Evolutionary conservation across 2,113 vertebrate genomes (phyloP).

Genomic region (Aspidoscelis tigris): DNA sequence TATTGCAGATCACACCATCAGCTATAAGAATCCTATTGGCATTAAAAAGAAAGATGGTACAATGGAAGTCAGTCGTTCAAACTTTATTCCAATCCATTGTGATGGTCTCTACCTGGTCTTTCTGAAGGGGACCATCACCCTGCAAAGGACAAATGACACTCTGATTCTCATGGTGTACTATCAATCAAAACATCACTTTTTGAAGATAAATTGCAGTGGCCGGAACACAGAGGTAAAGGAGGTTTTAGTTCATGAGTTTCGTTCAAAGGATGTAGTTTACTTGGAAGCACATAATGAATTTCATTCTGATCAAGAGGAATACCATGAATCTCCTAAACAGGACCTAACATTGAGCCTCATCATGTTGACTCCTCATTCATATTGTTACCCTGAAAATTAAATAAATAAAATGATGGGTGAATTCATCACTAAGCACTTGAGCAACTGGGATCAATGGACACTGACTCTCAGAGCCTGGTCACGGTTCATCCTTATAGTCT

Average conservation of each 20-base stretch:
- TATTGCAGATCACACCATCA: constrained; percentile 1
- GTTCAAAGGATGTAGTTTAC: background rate
- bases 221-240: background rate
- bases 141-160: background rate
- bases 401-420: background rate
- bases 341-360: constrained; percentile 22
- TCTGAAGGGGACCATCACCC: constrained; percentile 1
- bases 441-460: background rate
- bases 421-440: background rate
- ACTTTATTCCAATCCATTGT: constrained; percentile 28
- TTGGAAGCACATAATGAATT: background rate
- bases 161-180: constrained; percentile 1
- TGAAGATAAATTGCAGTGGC: background rate
- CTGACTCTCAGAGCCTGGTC: background rate
- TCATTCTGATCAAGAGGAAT: background rate
- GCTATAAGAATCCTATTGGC: background rate
- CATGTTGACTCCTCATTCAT: constrained; percentile 34
- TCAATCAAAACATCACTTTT: background rate
- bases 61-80: constrained; percentile 8
- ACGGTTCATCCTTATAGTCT: no score
- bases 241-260: background rate
- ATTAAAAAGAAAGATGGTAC: constrained; percentile 12
- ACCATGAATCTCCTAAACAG: background rate
- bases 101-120: constrained; percentile 23
- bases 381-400: constrained; percentile 13